Base-by-base conservation (phyloP, 2,113 vertebrate species). In the Tragelaphus imberbis region DNA sequence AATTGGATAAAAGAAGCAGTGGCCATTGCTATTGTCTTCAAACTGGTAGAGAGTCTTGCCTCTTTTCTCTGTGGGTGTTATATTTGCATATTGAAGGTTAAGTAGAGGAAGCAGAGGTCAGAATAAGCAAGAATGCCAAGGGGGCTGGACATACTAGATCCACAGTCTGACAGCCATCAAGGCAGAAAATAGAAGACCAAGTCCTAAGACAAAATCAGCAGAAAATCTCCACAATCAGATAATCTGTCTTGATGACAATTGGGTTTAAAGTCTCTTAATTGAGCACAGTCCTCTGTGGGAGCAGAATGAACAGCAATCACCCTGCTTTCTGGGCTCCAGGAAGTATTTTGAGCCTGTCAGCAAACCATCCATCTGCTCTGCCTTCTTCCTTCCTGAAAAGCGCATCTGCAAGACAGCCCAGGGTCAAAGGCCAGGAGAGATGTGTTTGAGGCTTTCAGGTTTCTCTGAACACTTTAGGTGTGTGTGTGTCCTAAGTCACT, bases 221-320 rank as follows among this genome's bases (percentile, higher is more conserved):
- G 86, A 96, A 92, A 95, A 53, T 88, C 79, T 85, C 4, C 1
- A 75, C 98, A 95, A 97, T 97, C 96, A 90, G 56, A 94, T 93
- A n/a, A 16, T 96, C 56, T 91, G 96, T 84, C 90, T 6, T 49
- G 92, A 47, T 61, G 82, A 98, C 97, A 96, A 98, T 95, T 55
- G 96, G 95, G 91, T 87, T 97, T 97, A 94, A 92, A 90, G 90
- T 90, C 95, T 80, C 12, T 27, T 97, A 97, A 98, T 88, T 97
- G 95, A 47, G 59, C 0, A 1, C 92, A 47, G 95, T 77, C 28
- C 49, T 98, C 98, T 33, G 21, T 53, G 95, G 94, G 89, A 33
- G 44, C 4, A 3, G 56, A 51, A 5, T 55, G 84, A 90, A 55
- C 87, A 97, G 91, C 65, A 93, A 8, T 80, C 44, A 58, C 92